These are phyloP conservation scores for Hypanus sabinus DNA, from an alignment of 2,113 vertebrate genomes.

Conservation along the genomic window DNA sequence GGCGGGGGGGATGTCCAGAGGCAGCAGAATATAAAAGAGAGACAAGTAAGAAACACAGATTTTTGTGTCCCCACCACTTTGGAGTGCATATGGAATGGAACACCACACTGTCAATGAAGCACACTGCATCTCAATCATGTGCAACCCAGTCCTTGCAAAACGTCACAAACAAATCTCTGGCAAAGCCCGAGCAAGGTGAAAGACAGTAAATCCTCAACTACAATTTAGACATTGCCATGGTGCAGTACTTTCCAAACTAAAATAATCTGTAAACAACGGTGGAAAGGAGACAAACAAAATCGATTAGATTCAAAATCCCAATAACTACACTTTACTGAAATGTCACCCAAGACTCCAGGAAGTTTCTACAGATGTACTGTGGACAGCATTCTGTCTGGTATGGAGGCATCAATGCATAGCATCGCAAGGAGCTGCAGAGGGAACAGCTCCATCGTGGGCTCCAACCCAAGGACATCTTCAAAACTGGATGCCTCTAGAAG, in stretches of 20 bases:
- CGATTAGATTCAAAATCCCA: background rate
- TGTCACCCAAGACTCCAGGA: no score
- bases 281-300: background rate
- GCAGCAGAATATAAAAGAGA: constrained; percentile 58
- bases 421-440: no score
- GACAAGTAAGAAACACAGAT: constrained; percentile 43
- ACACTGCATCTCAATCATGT: background rate
- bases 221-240: background rate
- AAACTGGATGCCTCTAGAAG: no score
- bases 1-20: constrained; percentile 51
- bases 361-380: no score
- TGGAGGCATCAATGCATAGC: no score
- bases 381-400: no score
- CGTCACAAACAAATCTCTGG: background rate
- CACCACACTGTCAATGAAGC: no score
- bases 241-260: background rate
- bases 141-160: background rate
- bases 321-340: background rate
- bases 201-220: background rate
- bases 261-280: background rate
- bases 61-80: background rate
- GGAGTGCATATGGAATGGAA: background rate
- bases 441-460: no score
- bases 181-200: no score
- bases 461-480: no score